Base-by-base conservation (phyloP, 2,888 invertebrate genomes). In the Vannuccia rotundouncinata region DNA sequence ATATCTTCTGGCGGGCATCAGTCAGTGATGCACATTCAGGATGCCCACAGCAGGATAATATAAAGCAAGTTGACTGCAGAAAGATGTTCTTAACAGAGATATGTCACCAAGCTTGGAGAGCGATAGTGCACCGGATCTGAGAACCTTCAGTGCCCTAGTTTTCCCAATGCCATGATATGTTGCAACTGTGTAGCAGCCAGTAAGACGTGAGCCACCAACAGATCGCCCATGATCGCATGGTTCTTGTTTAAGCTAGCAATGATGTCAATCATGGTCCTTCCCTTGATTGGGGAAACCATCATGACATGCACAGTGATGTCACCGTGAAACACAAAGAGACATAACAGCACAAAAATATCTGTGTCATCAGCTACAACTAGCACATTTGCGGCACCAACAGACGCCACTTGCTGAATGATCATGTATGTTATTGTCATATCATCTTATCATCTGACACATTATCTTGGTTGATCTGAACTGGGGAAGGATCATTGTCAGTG, bases 361-460 rank as follows among this genome's bases (percentile, higher is more conserved):
- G 66, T 66, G 66, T 66, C 66, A 66, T 66, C 10, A 66, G 66
- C 66, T 77, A 77, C 59, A 45, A 77, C 78, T 27, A 45, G 28
- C 17, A 77, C 59, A 45, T 31, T 31, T 45, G n/a, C 17, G 29
- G n/a, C 76, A 28, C 29, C 76, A 76, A 27, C 76, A 29, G 59
- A 1, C 2, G 10, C 45, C 45, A 45, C 45, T 45, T 45, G 17
- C 45, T 45, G 45, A 45, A 45, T 45, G 45, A 45, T 45, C 45
- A 45, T 45, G 45, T 82, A 82, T 27, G 82, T 78, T 17, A 78
- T 27, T 1, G 82, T 81, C 2, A 82, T 82, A 60, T 80, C 80
- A 77, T 82, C 82, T 17, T 27, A 81, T 73, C 81, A 81, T n/a
- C n/a, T 31, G 27, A 60, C 10, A 82, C 45, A 81, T 82, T 82